Conservation (phyloP, 2,113 vertebrate species). For the Nyctibius bracteatus region DNA sequence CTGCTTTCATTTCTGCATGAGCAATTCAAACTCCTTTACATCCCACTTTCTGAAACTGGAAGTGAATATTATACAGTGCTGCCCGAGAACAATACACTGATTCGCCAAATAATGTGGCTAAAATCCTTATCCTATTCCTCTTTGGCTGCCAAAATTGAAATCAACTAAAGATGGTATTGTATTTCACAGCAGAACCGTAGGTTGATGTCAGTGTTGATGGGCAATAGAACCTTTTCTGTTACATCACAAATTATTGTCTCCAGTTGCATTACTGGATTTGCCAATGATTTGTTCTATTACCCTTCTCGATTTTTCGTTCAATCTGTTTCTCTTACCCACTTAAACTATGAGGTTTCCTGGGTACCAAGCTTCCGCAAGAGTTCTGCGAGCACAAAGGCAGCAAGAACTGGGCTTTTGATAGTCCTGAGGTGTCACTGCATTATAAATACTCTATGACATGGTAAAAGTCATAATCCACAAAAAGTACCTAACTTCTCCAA, state of each 20-base stretch:
- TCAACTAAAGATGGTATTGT: fast-evolving
- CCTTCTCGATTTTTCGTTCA: background rate
- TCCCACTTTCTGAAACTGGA: background rate
- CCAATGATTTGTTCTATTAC: background rate
- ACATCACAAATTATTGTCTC: background rate
- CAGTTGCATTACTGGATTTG: background rate
- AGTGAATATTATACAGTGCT: background rate
- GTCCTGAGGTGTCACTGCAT: too few relatives aligned
- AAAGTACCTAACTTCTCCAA: background rate
- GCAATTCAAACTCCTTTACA: background rate
- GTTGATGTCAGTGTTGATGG: background rate
- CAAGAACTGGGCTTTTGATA: background rate
- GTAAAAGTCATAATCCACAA: background rate
- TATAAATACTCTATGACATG: fast-evolving
- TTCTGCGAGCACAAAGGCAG: background rate
- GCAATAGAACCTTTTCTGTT: background rate
- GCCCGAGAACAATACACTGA: background rate
- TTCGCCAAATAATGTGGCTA: background rate
- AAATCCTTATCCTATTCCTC: background rate
- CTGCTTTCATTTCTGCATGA: background rate
- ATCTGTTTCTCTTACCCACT: background rate
- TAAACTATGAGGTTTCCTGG: background rate
- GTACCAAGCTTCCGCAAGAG: background rate
- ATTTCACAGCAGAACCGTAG: background rate
- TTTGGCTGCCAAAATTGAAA: background rate